Percentiles rank a stretch among this genome's conserved stretches.
Conservation (phyloP, 2,797 vertebrate species). For the Halcyon badia region DNA sequence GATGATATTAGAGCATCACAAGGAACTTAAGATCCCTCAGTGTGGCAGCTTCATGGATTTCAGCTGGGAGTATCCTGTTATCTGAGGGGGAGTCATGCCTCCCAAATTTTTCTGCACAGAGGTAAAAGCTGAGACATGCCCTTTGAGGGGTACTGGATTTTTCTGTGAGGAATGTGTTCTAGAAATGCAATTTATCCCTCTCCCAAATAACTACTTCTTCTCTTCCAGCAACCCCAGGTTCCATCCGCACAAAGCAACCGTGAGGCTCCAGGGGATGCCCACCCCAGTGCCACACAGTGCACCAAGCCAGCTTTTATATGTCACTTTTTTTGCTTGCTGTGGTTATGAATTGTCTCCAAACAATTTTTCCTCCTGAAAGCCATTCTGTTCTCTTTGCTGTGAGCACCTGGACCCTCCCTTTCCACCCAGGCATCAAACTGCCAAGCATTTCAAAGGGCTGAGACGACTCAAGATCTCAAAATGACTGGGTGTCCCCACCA, state of each 20-base stretch:
- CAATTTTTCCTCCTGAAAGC: neutral
- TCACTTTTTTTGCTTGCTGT: rapidly evolving
- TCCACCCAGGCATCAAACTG: neutral
- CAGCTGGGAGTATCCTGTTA: neutral
- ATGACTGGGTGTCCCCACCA: rapidly evolving
- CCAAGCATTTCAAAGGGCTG: neutral
- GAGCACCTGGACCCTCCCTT: neutral
- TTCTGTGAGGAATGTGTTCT: neutral
- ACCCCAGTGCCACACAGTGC: neutral
- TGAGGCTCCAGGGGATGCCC: neutral
- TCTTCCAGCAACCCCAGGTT: neutral
- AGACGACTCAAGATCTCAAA: neutral
- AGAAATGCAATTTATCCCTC: neutral
- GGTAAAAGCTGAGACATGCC: neutral
- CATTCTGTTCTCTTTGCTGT: neutral
- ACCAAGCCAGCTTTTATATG: neutral
- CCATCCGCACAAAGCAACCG: neutral
- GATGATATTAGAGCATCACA: neutral
- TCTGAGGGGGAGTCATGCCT: rapidly evolving
- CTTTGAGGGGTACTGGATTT: neutral
- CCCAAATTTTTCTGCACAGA: neutral
- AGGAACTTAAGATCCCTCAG: neutral
- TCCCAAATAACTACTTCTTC: neutral
- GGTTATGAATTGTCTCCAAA: neutral
- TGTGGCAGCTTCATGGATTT: neutral